Evolutionary conservation across 2,113 vertebrate species (phyloP).

Genomic region (Clinocottus analis): DNA sequence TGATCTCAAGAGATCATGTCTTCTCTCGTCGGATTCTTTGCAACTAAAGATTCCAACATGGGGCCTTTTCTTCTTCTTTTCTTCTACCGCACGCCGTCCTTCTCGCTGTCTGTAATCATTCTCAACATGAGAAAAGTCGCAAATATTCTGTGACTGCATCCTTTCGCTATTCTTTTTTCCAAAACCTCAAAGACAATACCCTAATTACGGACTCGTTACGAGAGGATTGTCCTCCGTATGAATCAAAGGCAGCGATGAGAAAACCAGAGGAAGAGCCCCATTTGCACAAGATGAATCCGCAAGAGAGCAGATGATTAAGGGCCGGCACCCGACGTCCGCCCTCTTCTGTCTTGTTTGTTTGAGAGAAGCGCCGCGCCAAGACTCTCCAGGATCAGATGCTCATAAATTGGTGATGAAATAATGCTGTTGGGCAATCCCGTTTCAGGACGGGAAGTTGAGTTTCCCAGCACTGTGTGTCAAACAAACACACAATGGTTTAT

Average conservation of each 20-base stretch:
- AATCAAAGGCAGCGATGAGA: conserved; percentile 50
- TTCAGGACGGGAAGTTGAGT: conserved; percentile 61
- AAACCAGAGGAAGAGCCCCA: conserved; percentile 6
- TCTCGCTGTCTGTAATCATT: conserved; percentile 11
- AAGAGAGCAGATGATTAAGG: conserved; percentile 58
- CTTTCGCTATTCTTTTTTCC: conserved; percentile 27
- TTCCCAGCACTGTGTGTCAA: conserved; percentile 71
- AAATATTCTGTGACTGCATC: conserved; percentile 43
- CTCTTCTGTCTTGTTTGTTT: conserved; percentile 61
- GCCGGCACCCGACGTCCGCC: conserved; percentile 11
- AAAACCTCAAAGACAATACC: conserved; percentile 53
- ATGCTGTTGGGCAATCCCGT: conserved; percentile 67
- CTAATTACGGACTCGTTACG: conserved; percentile 53
- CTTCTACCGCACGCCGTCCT: conserved; percentile 17
- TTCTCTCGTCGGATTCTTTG: neutral
- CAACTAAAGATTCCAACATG: conserved; percentile 9
- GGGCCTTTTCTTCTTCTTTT: neutral
- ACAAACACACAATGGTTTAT: conserved; percentile 65
- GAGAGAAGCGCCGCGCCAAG: conserved; percentile 46
- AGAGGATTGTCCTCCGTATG: conserved; percentile 20
- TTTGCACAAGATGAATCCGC: conserved; percentile 42
- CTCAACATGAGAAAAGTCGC: conserved; percentile 22
- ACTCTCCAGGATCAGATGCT: conserved; percentile 67
- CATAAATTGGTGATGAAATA: conserved; percentile 76
- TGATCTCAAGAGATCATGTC: neutral